phyloP scores from a whole-genome alignment of 2,113 vertebrate genomes.

The Hippocampus comes region DNA sequence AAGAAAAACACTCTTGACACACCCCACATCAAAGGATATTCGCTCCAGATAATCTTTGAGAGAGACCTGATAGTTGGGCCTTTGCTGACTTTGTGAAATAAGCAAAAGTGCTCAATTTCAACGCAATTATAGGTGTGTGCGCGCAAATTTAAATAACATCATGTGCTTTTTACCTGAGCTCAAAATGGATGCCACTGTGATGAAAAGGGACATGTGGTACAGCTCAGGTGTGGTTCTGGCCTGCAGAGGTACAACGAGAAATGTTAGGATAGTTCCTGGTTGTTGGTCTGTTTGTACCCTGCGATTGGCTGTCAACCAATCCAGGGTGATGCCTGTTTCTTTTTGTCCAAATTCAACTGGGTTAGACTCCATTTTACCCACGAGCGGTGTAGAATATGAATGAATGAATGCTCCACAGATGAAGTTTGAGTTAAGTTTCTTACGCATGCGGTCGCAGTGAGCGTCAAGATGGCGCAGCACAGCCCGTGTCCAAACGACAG shows the following conservation, averaged over 20 bases:
- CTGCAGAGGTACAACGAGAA: slow-evolving; percentile 39
- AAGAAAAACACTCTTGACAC: too few species aligned
- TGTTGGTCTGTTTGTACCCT: neutral
- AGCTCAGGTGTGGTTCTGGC: slow-evolving; percentile 71
- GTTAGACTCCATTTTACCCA: too few species aligned
- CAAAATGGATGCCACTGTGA: slow-evolving; percentile 58
- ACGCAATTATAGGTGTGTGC: too few species aligned
- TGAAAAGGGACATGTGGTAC: slow-evolving; percentile 64
- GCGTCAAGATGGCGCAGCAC: slow-evolving; percentile 68
- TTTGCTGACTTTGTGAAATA: too few species aligned
- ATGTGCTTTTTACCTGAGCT: slow-evolving; percentile 62
- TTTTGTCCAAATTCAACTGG: too few species aligned
- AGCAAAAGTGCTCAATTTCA: too few species aligned
- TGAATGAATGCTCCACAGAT: neutral
- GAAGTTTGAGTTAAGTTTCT: slow-evolving; percentile 18
- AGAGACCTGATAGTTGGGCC: too few species aligned
- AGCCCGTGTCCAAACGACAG: slow-evolving; percentile 73
- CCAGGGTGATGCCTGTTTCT: neutral
- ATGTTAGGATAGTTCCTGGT: neutral
- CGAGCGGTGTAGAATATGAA: neutral
- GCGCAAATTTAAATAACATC: too few species aligned
- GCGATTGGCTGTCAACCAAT: neutral
- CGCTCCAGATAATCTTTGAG: too few species aligned
- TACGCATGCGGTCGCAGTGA: slow-evolving; percentile 75
- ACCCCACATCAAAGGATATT: too few species aligned